Conservation (phyloP, 2,113 vertebrate species). For the Lophura nycthemera region DNA sequence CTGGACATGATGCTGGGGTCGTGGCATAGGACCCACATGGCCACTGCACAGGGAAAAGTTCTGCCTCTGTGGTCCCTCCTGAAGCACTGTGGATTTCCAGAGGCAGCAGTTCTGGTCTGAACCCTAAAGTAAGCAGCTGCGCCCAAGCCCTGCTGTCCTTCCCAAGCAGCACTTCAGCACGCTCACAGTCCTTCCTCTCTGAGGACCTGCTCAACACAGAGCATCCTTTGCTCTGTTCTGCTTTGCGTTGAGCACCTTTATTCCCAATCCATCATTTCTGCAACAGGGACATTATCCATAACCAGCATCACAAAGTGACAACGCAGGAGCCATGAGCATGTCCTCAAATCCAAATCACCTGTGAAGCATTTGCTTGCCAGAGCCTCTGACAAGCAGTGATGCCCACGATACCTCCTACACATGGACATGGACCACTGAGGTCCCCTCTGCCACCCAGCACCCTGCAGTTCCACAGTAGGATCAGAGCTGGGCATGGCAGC, state of each 20-base stretch:
- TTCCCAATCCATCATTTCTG: neutral
- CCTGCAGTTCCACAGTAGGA: neutral
- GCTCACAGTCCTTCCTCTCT: neutral
- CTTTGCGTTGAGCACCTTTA: neutral
- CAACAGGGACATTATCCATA: neutral
- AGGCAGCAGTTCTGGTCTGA: fast-evolving
- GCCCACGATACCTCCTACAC: neutral
- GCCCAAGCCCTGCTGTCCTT: neutral
- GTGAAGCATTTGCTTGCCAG: neutral
- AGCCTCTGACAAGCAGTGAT: neutral
- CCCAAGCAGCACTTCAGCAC: neutral
- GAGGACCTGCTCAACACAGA: fast-evolving
- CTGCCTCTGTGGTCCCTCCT: neutral
- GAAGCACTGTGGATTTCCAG: neutral
- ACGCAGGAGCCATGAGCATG: neutral
- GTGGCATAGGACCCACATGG: neutral
- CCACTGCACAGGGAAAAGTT: neutral
- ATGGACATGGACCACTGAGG: fast-evolving
- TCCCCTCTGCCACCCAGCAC: fast-evolving
- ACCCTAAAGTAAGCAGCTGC: neutral
- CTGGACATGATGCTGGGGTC: neutral
- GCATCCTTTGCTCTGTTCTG: neutral
- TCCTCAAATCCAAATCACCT: neutral
- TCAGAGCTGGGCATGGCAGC: fast-evolving
- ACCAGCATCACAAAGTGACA: neutral